phyloP scores from a whole-genome alignment of 2,113 vertebrate genomes.

The Plecotus auritus region DNA sequence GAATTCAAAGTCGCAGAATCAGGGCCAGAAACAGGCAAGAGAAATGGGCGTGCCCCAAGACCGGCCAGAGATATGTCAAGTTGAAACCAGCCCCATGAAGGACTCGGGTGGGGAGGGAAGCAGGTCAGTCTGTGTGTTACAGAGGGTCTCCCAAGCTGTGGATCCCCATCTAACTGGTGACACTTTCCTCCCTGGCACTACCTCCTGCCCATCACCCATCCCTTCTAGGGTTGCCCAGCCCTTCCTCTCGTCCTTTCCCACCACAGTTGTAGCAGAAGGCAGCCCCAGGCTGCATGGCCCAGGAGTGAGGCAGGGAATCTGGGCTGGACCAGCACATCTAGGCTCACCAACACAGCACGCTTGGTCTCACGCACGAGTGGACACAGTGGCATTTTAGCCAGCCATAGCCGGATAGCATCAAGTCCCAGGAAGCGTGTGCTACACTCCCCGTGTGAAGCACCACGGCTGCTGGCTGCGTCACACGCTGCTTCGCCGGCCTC shows the following conservation, averaged over 20 bases:
- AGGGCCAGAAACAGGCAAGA: not conserved
- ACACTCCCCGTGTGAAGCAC: not conserved
- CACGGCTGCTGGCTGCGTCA: not conserved
- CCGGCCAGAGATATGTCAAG: not conserved
- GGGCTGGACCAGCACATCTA: not conserved
- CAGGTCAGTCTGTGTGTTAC: not conserved
- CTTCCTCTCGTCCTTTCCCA: not conserved
- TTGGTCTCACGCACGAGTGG: not conserved
- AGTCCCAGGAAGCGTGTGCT: not conserved
- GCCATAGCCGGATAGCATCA: not conserved
- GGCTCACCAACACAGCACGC: not conserved
- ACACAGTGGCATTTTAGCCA: not conserved
- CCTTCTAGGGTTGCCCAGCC: not conserved
- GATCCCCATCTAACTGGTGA: not conserved
- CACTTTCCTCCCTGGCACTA: not conserved
- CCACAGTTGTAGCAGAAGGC: not conserved
- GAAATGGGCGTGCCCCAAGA: not conserved
- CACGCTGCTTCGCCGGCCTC: not conserved
- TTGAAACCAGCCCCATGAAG: not conserved
- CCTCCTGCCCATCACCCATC: not conserved
- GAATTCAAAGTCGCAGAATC: not conserved
- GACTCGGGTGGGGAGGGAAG: fast-evolving
- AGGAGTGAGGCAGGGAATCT: not conserved
- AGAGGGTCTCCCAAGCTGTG: not conserved
- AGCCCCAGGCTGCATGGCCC: not conserved